Evolutionary conservation across 2,888 invertebrate genomes (phyloP), one percentile per base, ranked within the genome.

Genomic region (Heliconius aoede): DNA sequence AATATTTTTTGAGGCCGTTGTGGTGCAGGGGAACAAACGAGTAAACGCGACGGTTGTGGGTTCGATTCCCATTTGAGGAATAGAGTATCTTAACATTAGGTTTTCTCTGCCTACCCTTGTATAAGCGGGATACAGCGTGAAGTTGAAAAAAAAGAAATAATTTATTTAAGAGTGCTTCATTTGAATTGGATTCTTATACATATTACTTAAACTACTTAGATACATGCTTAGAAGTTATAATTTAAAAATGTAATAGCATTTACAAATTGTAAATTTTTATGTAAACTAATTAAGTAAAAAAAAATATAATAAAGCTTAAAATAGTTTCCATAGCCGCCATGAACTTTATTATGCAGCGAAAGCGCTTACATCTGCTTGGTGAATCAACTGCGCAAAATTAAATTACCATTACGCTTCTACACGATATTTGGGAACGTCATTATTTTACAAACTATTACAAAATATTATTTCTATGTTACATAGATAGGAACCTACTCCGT

Each of bases 371-470:
- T 58, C 40, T 65, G 60, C 74, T 67, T 26, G 74, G 74, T 74
- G 77, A 77, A 26, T 74, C 69, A 30, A 65, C 77, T 55, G 69
- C 26, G 28, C 55, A 46, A 69, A 74, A 61, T 76, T 36, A 18
- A 72, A 67, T 58, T 74, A 67, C 40, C 8, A 26, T 51, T 32
- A 30, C 28, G 15, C 62, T 26, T 51, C 69, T 30, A 15, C 15
- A n/a, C n/a, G 13, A 36, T 36, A 36, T 24, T 64, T 64, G 64
- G 64, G 11, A 64, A 64, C 64, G 15, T 24, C 36, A 65, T 36
- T 65, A 36, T 40, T 36, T 65, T n/a, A 36, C 46, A 46, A 18
- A 46, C 7, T 40, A 15, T 46, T 46, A 46, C 46, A 46, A 21
- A 46, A 46, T 21, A 2, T 46, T 21, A 2, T 46, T 46, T 18